Percentiles rank a stretch among this genome's conserved stretches.
phyloP scores from a whole-genome alignment of 2,113 vertebrate genomes.

The Corythaeola cristata region DNA sequence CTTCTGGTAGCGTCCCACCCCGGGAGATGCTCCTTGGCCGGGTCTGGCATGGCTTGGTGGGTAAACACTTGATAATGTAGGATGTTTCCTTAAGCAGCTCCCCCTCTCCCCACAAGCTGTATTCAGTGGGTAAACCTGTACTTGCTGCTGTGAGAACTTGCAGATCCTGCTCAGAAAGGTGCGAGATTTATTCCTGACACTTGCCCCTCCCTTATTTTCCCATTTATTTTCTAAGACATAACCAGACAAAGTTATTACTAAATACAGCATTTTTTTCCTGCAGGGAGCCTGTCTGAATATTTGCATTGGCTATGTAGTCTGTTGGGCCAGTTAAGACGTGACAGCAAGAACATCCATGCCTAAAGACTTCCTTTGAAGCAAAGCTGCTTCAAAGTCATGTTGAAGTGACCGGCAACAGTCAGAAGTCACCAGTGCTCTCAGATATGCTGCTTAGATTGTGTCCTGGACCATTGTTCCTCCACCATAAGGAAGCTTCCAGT shows the following conservation, averaged over 20 bases:
- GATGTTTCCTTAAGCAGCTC: too few species aligned
- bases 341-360: background rate
- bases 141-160: background rate
- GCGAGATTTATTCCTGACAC: background rate
- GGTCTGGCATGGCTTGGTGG: rapidly evolving
- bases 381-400: background rate
- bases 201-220: background rate
- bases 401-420: background rate
- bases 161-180: background rate
- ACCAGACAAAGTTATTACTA: background rate
- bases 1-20: background rate
- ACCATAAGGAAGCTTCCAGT: background rate
- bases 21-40: background rate
- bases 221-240: background rate
- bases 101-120: background rate
- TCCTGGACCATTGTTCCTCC: background rate
- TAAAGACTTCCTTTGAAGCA: background rate
- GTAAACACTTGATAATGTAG: rapidly evolving
- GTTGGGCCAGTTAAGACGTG: background rate
- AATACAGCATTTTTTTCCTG: background rate
- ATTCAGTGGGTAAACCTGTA: background rate
- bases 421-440: background rate
- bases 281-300: rapidly evolving
- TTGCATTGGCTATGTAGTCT: too few species aligned
- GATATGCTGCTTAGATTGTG: background rate